Conservation (phyloP, 2,797 vertebrate species). For the Phalloptychus januarius region DNA sequence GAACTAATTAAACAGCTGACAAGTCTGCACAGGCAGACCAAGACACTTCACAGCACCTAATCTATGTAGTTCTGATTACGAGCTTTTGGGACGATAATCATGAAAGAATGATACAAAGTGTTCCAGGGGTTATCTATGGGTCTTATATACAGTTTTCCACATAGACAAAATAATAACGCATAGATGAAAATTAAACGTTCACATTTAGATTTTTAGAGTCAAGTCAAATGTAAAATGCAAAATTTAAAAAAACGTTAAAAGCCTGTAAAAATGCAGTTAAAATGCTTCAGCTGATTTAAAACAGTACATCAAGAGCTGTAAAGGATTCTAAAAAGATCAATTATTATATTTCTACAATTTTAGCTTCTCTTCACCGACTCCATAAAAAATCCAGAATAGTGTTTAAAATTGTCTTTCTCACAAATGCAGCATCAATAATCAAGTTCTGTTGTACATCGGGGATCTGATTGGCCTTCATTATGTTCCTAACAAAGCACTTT, state of each 20-base stretch:
- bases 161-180: not conserved
- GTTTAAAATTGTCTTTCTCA: not conserved
- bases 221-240: not conserved
- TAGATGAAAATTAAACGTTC: not conserved
- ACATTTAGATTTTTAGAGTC: not conserved
- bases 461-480: not conserved
- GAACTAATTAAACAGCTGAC: slow-evolving; percentile 20
- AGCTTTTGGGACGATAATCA: slow-evolving; percentile 5
- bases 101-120: not conserved
- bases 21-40: slow-evolving; percentile 17
- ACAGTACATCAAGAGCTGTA: not conserved
- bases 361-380: not conserved
- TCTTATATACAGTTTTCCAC: not conserved
- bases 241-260: not conserved
- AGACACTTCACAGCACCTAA: slow-evolving; percentile 7
- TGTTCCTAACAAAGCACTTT: not conserved
- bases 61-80: slow-evolving; percentile 7
- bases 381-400: not conserved
- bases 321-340: not conserved
- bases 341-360: not conserved
- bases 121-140: not conserved
- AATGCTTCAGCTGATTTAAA: not conserved
- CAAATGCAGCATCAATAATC: not conserved
- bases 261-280: not conserved
- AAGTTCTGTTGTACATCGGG: not conserved